Evolutionary conservation across 1,140 invertebrate species (phyloP), one percentile per base, ranked within the genome.

Genomic region (Colletes latitarsis): DNA sequence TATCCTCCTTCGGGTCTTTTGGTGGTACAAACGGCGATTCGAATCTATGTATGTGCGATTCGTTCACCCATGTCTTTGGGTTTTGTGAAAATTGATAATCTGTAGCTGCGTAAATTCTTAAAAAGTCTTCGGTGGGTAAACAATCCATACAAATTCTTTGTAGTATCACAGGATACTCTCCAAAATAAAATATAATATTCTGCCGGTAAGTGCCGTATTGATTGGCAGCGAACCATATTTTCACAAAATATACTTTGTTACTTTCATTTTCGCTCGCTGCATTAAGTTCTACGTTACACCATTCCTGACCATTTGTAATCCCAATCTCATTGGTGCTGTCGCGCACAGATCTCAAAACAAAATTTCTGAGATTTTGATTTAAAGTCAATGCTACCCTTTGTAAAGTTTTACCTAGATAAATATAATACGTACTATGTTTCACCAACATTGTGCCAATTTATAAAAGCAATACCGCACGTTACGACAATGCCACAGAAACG

Each of bases 141-240:
- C 97, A 96, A 88, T 98, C 97, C 8, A 97, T 96, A 88, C 96
- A 97, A 15, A 98, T 89, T 88, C 96, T 95, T 86, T 96, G 94
- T 10, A 96, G 94, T 1, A 97, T 88, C 52, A 96, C 94, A 0
- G 97, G 96, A 69, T 96, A 95, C 57, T 90, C 91, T 1, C 96
- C 96, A 91, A 97, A 96, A 90, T 97, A 96, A 92, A 98, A 97
- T 0, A 97, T 95, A 6, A 98, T 92, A 1, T 96, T 95, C 90
- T 98, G 97, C 1, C 96, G 94, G 88, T 97, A 98, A 4, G 96
- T 97, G 41, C 97, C 97, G 90, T 96, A 97, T 75, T 96, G 96
- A 71, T 95, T 94, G 0, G 96, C 96, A 55, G 94, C 94, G 90
- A 98, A 98, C 46, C 93, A 92, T 46, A 98, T 94, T 83, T 95